Conservation (phyloP, 2,888 invertebrate species). For the Chorisops tibialis region DNA sequence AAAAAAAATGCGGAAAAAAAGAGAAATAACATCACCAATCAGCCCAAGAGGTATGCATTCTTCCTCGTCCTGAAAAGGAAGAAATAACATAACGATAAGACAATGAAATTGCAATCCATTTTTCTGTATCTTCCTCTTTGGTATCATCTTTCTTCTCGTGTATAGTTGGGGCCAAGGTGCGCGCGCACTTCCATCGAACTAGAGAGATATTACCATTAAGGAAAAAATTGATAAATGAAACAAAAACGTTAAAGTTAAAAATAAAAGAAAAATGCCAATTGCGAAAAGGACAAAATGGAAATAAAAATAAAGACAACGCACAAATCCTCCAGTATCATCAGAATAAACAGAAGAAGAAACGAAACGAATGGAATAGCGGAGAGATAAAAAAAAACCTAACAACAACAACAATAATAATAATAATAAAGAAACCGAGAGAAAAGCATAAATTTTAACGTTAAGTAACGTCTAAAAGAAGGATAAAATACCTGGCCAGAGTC, state of each 20-base stretch:
- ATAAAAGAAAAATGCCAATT: too few relatives aligned
- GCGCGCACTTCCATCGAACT: conserved; percentile 3
- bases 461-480: neutral
- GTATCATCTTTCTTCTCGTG: conserved; percentile 1
- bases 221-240: conserved; percentile 20
- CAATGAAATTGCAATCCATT: conserved; percentile 32
- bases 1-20: too few relatives aligned
- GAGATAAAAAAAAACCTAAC: neutral
- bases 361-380: neutral
- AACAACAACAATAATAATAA: too few relatives aligned
- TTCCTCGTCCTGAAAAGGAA: conserved; percentile 31
- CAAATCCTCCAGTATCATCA: too few relatives aligned
- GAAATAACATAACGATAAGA: conserved; percentile 29
- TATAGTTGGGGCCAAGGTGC: neutral
- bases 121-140: conserved; percentile 14
- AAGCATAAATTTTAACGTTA: conserved; percentile 9
- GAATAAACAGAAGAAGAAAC: neutral
- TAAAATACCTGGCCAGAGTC: neutral
- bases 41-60: conserved; percentile 4
- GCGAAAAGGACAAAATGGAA: too few relatives aligned
- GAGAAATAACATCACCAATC: too few relatives aligned
- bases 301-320: too few relatives aligned
- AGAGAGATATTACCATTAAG: conserved; percentile 5
- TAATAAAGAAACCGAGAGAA: neutral
- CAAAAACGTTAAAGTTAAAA: conserved; percentile 12